These are phyloP conservation scores for Esox lucius DNA, from an alignment of 2,797 vertebrate species.

Conservation along the genomic window DNA sequence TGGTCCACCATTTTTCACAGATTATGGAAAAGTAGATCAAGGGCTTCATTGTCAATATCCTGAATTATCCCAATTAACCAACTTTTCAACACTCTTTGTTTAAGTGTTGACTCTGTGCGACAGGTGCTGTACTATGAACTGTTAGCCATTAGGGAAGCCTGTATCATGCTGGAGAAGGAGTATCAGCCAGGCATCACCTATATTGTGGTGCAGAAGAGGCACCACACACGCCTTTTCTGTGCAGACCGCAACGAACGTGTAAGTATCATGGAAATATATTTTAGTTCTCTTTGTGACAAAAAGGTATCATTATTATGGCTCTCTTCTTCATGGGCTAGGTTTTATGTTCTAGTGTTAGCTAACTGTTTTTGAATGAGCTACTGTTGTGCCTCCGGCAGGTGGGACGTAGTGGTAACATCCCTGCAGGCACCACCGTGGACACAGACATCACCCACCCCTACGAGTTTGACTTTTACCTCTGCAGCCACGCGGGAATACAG, in stretches of 20 bases:
- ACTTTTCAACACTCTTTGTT: neutral
- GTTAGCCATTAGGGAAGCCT: conserved; percentile 95
- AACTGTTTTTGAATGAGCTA: neutral
- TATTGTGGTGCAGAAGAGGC: conserved; percentile 96
- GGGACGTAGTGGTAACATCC: conserved; percentile 97
- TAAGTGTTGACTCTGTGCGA: neutral
- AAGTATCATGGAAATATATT: conserved; percentile 47
- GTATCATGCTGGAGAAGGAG: conserved; percentile 95
- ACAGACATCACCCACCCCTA: conserved; percentile 97
- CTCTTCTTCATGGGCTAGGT: too few species aligned
- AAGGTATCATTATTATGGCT: too few species aligned
- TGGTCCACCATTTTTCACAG: too few species aligned
- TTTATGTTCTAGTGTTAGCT: too few species aligned
- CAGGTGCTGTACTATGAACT: conserved; percentile 97
- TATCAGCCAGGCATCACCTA: conserved; percentile 98
- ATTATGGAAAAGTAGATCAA: too few species aligned
- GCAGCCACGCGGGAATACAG: conserved; percentile 99
- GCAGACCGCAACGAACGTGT: conserved; percentile 96
- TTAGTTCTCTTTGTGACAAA: too few species aligned
- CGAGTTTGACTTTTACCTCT: conserved; percentile 99
- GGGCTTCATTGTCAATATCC: too few species aligned
- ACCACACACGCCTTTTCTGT: conserved; percentile 95
- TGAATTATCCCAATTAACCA: neutral
- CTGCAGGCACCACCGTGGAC: conserved; percentile 96
- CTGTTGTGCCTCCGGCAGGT: conserved; percentile 72